A percentile compares a stretch with the other conserved stretches of the same genome.
These are phyloP conservation scores for Liolophura sinensis DNA, from an alignment of 1,140 invertebrate species.

Conservation along the genomic window DNA sequence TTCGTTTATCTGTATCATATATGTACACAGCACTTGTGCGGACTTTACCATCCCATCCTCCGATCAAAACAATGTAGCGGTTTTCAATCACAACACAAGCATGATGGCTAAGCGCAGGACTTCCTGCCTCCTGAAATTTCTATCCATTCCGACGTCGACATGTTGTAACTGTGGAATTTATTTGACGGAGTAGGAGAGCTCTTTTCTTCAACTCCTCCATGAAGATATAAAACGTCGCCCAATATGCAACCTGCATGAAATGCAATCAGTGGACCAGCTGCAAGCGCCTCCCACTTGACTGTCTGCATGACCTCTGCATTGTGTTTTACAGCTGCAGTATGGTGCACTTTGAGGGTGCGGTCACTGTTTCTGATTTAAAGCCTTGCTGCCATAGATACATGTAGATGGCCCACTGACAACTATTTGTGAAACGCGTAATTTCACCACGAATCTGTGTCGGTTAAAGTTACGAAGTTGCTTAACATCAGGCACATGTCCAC, in stretches of 20 bases:
- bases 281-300: slow-evolving; percentile 38
- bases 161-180: slow-evolving; percentile 37
- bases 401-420: no score
- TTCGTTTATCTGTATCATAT: slow-evolving; percentile 42
- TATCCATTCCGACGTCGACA: slow-evolving; percentile 30
- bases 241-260: slow-evolving; percentile 43
- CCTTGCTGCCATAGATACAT: no score
- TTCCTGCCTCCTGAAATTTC: slow-evolving; percentile 26
- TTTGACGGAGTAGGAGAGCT: slow-evolving; percentile 36
- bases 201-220: slow-evolving; percentile 45
- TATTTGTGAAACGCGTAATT: no score
- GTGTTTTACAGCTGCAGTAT: background rate
- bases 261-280: slow-evolving; percentile 43
- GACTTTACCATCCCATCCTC: slow-evolving; percentile 55
- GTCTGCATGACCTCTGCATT: background rate
- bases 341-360: background rate
- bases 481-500: no score
- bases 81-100: slow-evolving; percentile 40
- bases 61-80: slow-evolving; percentile 51
- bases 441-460: no score
- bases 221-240: slow-evolving; percentile 38
- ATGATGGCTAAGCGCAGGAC: slow-evolving; percentile 53
- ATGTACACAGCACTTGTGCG: slow-evolving; percentile 33
- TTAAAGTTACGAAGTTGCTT: no score
- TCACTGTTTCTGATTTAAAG: no score